Conservation (phyloP, 1,140 invertebrate species). For the Penaeus japonicus region DNA sequence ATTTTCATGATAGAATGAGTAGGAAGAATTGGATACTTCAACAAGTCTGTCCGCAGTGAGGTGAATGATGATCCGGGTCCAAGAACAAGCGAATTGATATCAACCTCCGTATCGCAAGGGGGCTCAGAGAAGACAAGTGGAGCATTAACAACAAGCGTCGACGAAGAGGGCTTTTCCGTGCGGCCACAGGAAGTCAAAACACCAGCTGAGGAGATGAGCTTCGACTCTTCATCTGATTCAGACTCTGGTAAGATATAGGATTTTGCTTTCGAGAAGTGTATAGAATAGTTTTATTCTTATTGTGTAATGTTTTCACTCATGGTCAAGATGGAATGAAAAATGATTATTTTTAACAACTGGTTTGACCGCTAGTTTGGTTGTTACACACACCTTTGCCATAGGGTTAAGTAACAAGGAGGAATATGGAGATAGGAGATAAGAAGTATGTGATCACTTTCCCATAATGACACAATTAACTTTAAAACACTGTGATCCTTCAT, state of each 20-base stretch:
- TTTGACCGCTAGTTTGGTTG: too few species aligned
- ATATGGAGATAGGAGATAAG: too few species aligned
- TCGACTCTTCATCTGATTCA: constrained; percentile 91
- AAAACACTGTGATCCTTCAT: too few species aligned
- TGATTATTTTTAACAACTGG: too few species aligned
- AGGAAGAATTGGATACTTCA: neutral
- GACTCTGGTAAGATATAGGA: constrained; percentile 77
- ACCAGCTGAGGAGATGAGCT: constrained; percentile 77
- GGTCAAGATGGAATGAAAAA: too few species aligned
- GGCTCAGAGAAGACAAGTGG: constrained; percentile 35
- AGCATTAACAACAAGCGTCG: constrained; percentile 77
- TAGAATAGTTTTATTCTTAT: neutral
- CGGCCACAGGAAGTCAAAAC: constrained; percentile 75
- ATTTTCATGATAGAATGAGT: neutral
- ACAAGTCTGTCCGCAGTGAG: constrained; percentile 17
- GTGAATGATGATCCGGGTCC: constrained; percentile 43
- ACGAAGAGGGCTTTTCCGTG: constrained; percentile 93
- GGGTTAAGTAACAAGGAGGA: too few species aligned
- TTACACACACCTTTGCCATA: too few species aligned
- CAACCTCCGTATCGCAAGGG: neutral
- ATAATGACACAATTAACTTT: too few species aligned
- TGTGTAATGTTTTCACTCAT: neutral
- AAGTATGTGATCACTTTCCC: too few species aligned
- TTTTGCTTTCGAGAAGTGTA: neutral
- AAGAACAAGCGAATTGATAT: constrained; percentile 35